phyloP scores from a whole-genome alignment of 1,140 invertebrate genomes.

The Schlechtendalia chinensis region DNA sequence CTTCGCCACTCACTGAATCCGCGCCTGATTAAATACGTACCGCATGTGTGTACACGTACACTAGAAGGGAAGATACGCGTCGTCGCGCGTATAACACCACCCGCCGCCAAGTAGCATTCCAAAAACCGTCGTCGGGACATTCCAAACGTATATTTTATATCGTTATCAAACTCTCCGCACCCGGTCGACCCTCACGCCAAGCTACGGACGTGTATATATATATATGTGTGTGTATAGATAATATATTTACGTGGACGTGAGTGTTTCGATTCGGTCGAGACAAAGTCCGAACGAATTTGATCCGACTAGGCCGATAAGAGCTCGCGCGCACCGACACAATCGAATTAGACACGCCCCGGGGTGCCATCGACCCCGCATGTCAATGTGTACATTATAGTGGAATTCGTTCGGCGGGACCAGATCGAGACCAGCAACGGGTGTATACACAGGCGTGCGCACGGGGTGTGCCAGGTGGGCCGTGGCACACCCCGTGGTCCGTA shows the following conservation, averaged over 20 bases:
- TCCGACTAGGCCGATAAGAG: slow-evolving; percentile 39
- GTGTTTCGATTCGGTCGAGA: background rate
- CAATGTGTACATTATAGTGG: no score
- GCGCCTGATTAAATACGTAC: no score
- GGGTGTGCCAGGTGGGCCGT: no score
- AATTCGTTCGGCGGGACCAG: background rate
- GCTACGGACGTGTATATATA: background rate
- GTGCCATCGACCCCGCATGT: background rate
- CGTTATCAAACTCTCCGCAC: background rate
- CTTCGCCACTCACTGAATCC: no score
- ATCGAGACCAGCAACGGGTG: no score
- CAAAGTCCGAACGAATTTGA: slow-evolving; percentile 32
- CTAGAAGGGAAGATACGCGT: background rate
- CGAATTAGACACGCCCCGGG: slow-evolving; percentile 26
- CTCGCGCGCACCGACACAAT: slow-evolving; percentile 21
- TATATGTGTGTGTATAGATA: no score
- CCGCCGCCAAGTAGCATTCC: slow-evolving; percentile 47
- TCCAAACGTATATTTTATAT: background rate
- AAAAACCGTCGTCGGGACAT: slow-evolving; percentile 27
- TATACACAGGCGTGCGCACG: no score
- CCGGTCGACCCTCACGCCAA: background rate
- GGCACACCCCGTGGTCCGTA: no score
- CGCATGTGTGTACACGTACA: background rate
- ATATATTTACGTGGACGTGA: background rate
- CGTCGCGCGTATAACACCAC: slow-evolving; percentile 12